Conservation (phyloP, 2,113 vertebrate genomes). For the Uropsilus gracilis region DNA sequence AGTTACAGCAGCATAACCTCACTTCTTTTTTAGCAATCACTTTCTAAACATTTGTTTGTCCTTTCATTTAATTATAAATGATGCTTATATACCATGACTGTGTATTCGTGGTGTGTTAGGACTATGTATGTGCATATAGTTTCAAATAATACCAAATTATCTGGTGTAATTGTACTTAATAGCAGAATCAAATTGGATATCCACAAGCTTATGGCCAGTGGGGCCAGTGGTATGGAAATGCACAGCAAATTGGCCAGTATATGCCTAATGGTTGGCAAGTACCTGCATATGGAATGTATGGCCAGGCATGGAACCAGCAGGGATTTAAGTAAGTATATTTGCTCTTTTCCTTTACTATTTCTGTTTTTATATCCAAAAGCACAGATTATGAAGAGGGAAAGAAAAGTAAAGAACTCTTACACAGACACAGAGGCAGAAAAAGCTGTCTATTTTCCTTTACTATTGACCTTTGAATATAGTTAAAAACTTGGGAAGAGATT, state of each 20-base stretch:
- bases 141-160: conserved; percentile 45
- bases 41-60: conserved; percentile 18
- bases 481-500: conserved; percentile 9
- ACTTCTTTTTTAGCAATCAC: not conserved
- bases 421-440: too few relatives aligned
- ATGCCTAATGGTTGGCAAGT: conserved; percentile 98
- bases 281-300: conserved; percentile 94
- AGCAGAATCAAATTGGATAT: conserved; percentile 95
- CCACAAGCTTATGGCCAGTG: conserved; percentile 96
- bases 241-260: conserved; percentile 96
- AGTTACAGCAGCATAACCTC: not conserved
- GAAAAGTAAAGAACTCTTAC: too few relatives aligned
- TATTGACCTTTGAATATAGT: conserved; percentile 39
- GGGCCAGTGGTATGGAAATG: conserved; percentile 97
- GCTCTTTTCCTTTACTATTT: conserved; percentile 66
- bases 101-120: conserved; percentile 25
- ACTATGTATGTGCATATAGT: not conserved
- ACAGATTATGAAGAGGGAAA: too few relatives aligned
- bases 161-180: conserved; percentile 47
- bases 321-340: conserved; percentile 94
- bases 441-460: conserved; percentile 69
- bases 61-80: conserved; percentile 54
- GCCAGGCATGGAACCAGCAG: conserved; percentile 98
- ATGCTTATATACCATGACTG: conserved; percentile 33
- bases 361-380: too few relatives aligned